Base-by-base conservation (phyloP, 1,140 invertebrate species). In the Nomia melanderi region DNA sequence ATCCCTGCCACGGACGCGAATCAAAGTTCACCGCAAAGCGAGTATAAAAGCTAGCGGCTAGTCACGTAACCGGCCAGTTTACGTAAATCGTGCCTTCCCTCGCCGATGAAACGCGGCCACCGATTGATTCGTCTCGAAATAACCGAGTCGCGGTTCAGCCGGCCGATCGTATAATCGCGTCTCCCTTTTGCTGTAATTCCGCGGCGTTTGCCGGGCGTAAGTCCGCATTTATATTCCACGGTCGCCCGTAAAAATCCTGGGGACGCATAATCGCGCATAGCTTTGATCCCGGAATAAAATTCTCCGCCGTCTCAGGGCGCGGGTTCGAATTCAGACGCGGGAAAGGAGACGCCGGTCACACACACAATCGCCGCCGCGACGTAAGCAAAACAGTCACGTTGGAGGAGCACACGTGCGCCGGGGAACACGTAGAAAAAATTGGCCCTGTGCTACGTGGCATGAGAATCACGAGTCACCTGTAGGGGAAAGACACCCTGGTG, bases 261-360 rank as follows among this genome's bases (percentile, higher is more conserved):
- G 12, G n/a, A 9, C 64, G 44, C 44, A 53, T 66, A 66, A 66
- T 66, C 41, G 41, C 27, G 41, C 63, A 6, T 25, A 17, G 39
- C 41, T 44, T 66, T 53, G 47, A 66, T 66, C 64, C 64, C 29
- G n/a, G 31, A 25, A 66, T 54, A 54, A 66, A 66, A 66, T 36
- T 66, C 53, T 47, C 31, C 23, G 4, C 20, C 47, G 29, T 17
- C 29, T 25, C 3, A n/a, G 27, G 12, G 41, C 23, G n/a, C n/a
- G n/a, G n/a, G 63, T 50, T 66, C 44, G 33, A 62, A n/a, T 39
- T 54, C 6, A n/a, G n/a, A 8, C 41, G 17, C 2, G 27, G 41
- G 29, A 50, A 64, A 27, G 20, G 17, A 27, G 36, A 14, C 1
- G 36, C 33, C n/a, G 1, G 23, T 5, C 14, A 27, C 1, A 27